phyloP scores from a whole-genome alignment of 2,797 vertebrate species.

The Synanceia verrucosa region DNA sequence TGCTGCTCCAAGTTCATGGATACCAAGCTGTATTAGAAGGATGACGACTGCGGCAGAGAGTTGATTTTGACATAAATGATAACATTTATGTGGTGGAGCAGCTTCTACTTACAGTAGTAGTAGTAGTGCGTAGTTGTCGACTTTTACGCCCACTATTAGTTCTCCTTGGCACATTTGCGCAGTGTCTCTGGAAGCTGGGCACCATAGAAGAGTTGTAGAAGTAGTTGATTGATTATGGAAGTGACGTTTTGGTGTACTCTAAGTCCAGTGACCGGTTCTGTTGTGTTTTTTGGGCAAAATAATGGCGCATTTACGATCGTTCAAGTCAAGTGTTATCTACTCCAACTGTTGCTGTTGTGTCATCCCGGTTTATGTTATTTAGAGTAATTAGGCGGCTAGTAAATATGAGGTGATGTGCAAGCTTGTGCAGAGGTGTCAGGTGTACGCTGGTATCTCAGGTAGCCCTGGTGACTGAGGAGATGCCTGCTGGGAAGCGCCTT shows the following conservation, averaged over 20 bases:
- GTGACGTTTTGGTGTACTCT: background rate
- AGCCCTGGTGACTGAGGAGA: slow-evolving; percentile 41
- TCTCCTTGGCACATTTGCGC: background rate
- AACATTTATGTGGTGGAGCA: background rate
- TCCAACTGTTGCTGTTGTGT: slow-evolving; percentile 34
- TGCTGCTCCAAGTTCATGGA: slow-evolving; percentile 13
- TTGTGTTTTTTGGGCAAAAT: background rate
- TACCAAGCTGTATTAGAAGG: background rate
- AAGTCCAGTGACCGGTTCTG: background rate
- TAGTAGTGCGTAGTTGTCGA: slow-evolving; percentile 36
- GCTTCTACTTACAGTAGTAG: background rate
- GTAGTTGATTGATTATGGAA: background rate
- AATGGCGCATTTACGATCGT: background rate
- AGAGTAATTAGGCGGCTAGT: slow-evolving; percentile 6
- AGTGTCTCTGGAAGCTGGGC: background rate
- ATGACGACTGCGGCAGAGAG: slow-evolving; percentile 18
- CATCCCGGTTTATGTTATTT: background rate
- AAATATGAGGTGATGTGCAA: slow-evolving; percentile 17
- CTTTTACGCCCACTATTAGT: slow-evolving; percentile 39
- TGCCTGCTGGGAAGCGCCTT: slow-evolving; percentile 71
- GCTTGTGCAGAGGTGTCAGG: slow-evolving; percentile 69
- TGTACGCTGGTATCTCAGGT: slow-evolving; percentile 72
- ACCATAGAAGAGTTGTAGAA: slow-evolving; percentile 27
- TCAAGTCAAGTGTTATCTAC: slow-evolving; percentile 5
- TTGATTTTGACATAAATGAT: background rate